Evolutionary conservation across 2,113 vertebrate species (phyloP).

Genomic region (Halcyon senegalensis): DNA sequence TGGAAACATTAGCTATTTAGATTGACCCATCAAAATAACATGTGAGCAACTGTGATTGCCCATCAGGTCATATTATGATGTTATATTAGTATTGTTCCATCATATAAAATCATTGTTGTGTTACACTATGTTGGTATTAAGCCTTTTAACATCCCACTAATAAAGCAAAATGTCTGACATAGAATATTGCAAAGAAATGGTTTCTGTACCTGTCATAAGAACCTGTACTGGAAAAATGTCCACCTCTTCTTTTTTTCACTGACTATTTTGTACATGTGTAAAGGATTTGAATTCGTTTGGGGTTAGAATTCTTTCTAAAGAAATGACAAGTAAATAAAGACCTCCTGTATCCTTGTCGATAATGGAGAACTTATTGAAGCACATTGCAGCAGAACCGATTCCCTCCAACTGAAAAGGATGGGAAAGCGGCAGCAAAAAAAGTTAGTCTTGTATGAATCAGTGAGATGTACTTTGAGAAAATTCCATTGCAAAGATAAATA

Average conservation of each 20-base stretch:
- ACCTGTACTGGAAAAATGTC: neutral
- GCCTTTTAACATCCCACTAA: neutral
- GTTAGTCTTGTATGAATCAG: neutral
- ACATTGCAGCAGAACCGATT: neutral
- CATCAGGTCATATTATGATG: conserved; percentile 16
- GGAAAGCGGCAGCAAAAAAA: neutral
- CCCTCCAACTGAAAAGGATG: neutral
- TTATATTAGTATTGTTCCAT: neutral
- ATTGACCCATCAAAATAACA: neutral
- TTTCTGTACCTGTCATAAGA: neutral
- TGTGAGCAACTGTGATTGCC: conserved; percentile 35
- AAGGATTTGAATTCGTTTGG: neutral
- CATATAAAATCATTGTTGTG: conserved; percentile 5
- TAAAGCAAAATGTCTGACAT: neutral
- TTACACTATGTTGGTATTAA: neutral
- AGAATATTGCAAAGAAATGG: neutral
- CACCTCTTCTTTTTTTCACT: neutral
- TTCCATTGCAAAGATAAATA: neutral
- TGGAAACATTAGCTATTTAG: neutral
- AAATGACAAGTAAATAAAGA: neutral
- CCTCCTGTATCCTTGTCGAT: neutral
- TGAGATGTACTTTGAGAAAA: neutral
- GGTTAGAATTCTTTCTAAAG: neutral
- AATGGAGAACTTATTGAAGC: neutral
- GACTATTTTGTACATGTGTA: neutral